These are phyloP conservation scores for Beroe ovata DNA, from an alignment of 37 sponge, comb jelly and placozoan genomes.

Conservation along the genomic window DNA sequence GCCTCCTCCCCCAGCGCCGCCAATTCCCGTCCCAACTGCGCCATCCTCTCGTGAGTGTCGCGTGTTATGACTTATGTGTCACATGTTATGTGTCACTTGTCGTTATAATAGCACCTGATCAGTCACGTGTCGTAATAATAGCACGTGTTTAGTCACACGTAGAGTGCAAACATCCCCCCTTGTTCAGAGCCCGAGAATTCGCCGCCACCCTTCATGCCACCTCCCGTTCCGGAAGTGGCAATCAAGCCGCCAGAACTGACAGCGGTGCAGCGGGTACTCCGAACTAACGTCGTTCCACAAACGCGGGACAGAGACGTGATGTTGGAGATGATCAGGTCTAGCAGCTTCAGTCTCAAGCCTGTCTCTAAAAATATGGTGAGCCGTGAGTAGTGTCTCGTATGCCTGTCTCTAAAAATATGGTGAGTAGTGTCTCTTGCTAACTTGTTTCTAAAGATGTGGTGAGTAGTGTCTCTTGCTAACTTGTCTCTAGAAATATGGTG, in stretches of 20 bases:
- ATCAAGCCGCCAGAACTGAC: constrained; percentile 4
- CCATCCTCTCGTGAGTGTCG: too few relatives aligned
- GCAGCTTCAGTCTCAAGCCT: constrained; percentile 34
- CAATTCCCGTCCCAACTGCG: neutral
- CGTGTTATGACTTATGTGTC: too few relatives aligned
- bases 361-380: neutral
- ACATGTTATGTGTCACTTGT: too few relatives aligned
- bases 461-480: constrained; percentile 3
- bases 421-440: too few relatives aligned
- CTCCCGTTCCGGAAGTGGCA: constrained; percentile 11
- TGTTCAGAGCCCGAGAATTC: neutral
- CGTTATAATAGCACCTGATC: too few relatives aligned
- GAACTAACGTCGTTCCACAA: neutral
- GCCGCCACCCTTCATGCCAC: constrained; percentile 34
- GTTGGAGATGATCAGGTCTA: constrained; percentile 56
- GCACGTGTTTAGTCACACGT: too few relatives aligned
- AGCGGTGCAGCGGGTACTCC: constrained; percentile 9
- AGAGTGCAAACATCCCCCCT: too few relatives aligned
- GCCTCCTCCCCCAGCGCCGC: neutral
- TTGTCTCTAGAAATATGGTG: neutral
- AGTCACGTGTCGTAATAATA: too few relatives aligned
- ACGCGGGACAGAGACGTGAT: constrained; percentile 1
- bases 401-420: neutral
- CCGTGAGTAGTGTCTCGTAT: neutral
- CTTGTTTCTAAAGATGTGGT: too few relatives aligned